phyloP scores from a whole-genome alignment of 2,797 vertebrate species.

The Allobates femoralis region DNA sequence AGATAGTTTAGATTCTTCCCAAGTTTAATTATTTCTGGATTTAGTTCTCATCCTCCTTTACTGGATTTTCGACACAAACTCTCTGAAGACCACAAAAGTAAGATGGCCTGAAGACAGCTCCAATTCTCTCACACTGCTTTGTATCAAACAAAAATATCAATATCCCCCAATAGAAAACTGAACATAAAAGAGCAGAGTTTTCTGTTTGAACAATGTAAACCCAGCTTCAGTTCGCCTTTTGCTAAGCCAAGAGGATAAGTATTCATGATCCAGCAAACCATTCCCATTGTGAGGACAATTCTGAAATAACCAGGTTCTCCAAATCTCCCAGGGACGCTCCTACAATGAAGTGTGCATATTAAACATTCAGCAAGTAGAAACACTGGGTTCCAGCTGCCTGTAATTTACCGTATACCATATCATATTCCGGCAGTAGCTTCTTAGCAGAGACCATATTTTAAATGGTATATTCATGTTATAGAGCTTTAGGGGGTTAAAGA shows the following conservation, averaged over 20 bases:
- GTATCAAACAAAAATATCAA: constrained; percentile 18
- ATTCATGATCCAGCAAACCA: neutral
- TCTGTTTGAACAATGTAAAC: neutral
- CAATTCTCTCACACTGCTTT: constrained; percentile 12
- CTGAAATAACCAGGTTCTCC: neutral
- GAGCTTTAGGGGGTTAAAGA: neutral
- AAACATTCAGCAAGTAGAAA: neutral
- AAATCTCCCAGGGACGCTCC: neutral
- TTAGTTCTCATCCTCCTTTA: constrained; percentile 4
- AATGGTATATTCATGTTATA: neutral
- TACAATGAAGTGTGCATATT: neutral
- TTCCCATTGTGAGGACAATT: neutral
- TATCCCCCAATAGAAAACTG: neutral
- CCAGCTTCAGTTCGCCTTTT: neutral
- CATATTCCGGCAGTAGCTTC: neutral
- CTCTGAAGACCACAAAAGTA: constrained; percentile 15
- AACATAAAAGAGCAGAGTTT: neutral
- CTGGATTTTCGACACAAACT: constrained; percentile 6
- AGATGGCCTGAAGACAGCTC: constrained; percentile 25
- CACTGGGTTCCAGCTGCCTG: too few species aligned
- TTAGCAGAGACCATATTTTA: neutral
- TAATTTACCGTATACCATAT: neutral
- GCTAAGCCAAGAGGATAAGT: neutral
- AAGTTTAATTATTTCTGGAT: constrained; percentile 8
- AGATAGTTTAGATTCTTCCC: neutral